Evolutionary conservation across 2,797 vertebrate species (phyloP).

Genomic region (Eremophila alpestris): DNA sequence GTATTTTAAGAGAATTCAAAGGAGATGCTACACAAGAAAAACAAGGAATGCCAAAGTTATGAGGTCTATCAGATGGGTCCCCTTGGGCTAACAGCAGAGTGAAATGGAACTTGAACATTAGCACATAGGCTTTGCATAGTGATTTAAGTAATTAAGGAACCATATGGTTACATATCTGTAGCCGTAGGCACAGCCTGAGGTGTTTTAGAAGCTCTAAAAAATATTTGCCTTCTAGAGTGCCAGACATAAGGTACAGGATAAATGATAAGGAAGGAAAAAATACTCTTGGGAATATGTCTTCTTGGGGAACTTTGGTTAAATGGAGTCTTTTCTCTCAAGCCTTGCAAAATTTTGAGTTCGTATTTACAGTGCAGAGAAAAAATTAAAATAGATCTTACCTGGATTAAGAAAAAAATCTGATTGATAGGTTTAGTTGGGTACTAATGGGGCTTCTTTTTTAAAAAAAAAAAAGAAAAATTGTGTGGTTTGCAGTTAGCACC

Average conservation of each 20-base stretch:
- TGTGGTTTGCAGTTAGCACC: not conserved
- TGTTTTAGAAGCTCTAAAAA: conserved; percentile 54
- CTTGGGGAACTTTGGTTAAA: not conserved
- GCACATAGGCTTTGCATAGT: not conserved
- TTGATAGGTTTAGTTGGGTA: not conserved
- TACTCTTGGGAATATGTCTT: not conserved
- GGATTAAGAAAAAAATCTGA: not conserved
- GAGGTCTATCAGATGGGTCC: not conserved
- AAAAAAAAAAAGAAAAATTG: not conserved
- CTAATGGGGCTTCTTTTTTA: not conserved
- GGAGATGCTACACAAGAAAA: not conserved
- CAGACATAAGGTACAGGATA: not conserved
- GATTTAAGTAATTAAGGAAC: conserved; percentile 47
- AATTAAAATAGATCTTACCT: not conserved
- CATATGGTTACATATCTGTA: conserved; percentile 45
- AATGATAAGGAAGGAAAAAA: not conserved
- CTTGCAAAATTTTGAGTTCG: not conserved
- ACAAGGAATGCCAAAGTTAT: not conserved
- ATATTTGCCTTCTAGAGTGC: conserved; percentile 34
- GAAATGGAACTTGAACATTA: not conserved
- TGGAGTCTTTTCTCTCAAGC: not conserved
- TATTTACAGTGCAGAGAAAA: not conserved
- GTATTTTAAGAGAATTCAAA: not conserved
- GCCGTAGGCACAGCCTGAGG: conserved; percentile 42
- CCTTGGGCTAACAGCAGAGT: not conserved